phyloP scores from a whole-genome alignment of 2,113 vertebrate genomes.

The Heloderma charlesbogerti region DNA sequence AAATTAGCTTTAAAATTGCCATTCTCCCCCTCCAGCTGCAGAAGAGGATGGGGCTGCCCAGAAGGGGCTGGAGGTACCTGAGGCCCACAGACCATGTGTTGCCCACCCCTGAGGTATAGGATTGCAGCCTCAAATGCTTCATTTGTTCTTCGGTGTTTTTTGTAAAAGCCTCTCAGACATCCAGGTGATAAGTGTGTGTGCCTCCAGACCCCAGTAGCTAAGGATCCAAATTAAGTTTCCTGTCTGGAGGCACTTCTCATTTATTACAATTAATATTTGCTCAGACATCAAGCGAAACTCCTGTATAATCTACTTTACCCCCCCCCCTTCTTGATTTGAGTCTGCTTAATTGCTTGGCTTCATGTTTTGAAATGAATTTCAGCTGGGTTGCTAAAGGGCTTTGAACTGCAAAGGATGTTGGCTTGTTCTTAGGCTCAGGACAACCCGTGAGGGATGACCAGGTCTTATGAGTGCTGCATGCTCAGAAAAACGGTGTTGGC shows the following conservation, averaged over 20 bases:
- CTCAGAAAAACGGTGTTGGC: background rate
- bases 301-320: background rate
- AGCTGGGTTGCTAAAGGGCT: background rate
- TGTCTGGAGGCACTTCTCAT: background rate
- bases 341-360: background rate
- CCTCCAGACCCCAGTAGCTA: background rate
- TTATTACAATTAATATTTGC: constrained; percentile 19
- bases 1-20: too few species aligned
- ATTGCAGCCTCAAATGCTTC: background rate
- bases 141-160: background rate
- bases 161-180: background rate
- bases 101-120: too few species aligned
- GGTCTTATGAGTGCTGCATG: background rate
- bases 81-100: too few species aligned
- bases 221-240: constrained; percentile 23
- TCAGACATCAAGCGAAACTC: background rate
- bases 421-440: background rate
- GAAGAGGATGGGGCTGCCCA: too few species aligned
- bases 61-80: too few species aligned
- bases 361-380: background rate
- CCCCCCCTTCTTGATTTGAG: background rate
- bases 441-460: background rate
- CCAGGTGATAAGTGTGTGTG: background rate
- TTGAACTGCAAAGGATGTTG: background rate
- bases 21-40: too few species aligned